A percentile compares a stretch with the other conserved stretches of the same genome.
Evolutionary conservation across 2,113 vertebrate species (phyloP).

Genomic region (Piprites chloris): DNA sequence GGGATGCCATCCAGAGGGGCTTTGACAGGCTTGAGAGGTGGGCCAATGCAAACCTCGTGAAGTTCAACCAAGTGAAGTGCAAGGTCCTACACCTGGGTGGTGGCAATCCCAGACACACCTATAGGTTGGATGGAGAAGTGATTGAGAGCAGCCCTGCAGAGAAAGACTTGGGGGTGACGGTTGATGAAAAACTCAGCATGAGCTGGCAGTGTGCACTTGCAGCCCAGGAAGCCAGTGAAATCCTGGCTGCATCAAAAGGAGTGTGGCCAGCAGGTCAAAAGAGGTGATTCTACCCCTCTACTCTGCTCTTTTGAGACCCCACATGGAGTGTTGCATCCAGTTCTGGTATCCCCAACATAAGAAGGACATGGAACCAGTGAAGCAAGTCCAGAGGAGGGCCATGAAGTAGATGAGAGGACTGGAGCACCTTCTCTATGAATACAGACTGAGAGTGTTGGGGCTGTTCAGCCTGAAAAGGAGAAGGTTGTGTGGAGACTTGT

Average conservation of each 20-base stretch:
- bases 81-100: neutral
- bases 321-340: neutral
- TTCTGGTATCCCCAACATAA: neutral
- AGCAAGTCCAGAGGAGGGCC: neutral
- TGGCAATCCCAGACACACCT: neutral
- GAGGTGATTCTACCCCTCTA: neutral
- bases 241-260: neutral
- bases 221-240: neutral
- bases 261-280: neutral
- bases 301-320: neutral
- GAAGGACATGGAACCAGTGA: neutral
- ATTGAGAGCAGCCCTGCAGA: neutral
- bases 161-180: neutral
- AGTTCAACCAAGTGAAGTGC: neutral
- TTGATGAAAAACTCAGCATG: neutral
- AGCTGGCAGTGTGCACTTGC: neutral
- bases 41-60: neutral
- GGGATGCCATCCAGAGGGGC: neutral
- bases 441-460: neutral
- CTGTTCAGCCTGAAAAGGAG: neutral
- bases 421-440: rapidly evolving
- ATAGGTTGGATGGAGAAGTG: neutral
- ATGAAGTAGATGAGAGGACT: neutral
- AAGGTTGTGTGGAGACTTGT: neutral
- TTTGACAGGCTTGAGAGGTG: neutral